Conservation (phyloP, 92 coral and sea anemone species). For the Palythoa grandiflora region DNA sequence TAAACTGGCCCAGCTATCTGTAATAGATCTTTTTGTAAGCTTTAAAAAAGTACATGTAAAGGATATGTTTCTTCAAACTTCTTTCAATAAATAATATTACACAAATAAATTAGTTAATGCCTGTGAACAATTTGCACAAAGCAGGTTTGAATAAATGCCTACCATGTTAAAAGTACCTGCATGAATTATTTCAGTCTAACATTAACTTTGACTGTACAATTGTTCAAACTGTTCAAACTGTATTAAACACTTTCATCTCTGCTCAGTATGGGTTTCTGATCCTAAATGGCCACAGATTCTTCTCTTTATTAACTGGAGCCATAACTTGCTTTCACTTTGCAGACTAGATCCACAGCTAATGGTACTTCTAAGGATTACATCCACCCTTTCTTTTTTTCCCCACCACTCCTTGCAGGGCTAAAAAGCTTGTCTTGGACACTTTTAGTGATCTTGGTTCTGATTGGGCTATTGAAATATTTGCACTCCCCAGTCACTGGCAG, state of each 20-base stretch:
- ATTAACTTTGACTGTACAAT: background rate
- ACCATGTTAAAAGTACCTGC: constrained; percentile 14
- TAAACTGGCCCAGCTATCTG: background rate
- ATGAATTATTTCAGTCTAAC: background rate
- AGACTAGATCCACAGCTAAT: constrained; percentile 15
- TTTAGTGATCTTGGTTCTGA: constrained; percentile 42
- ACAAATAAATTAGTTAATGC: constrained; percentile 7
- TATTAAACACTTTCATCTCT: background rate
- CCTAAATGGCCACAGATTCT: constrained; percentile 3
- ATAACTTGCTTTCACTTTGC: constrained; percentile 8
- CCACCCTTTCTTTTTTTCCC: constrained; percentile 4
- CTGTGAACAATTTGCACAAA: constrained; percentile 34
- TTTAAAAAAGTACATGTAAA: constrained; percentile 3
- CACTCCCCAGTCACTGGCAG: constrained; percentile 51
- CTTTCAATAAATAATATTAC: constrained; percentile 10
- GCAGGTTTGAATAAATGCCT: constrained; percentile 34
- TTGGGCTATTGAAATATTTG: constrained; percentile 55
- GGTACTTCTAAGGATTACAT: constrained; percentile 15
- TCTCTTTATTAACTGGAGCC: constrained; percentile 13
- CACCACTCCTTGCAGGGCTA: constrained; percentile 15
- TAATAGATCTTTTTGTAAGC: constrained; percentile 8
- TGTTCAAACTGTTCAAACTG: background rate
- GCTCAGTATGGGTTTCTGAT: constrained; percentile 11
- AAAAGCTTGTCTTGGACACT: constrained; percentile 37
- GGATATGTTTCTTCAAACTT: too few species aligned